Evolutionary conservation across 2,113 vertebrate species (phyloP).

Genomic region (Epinephelus moara): DNA sequence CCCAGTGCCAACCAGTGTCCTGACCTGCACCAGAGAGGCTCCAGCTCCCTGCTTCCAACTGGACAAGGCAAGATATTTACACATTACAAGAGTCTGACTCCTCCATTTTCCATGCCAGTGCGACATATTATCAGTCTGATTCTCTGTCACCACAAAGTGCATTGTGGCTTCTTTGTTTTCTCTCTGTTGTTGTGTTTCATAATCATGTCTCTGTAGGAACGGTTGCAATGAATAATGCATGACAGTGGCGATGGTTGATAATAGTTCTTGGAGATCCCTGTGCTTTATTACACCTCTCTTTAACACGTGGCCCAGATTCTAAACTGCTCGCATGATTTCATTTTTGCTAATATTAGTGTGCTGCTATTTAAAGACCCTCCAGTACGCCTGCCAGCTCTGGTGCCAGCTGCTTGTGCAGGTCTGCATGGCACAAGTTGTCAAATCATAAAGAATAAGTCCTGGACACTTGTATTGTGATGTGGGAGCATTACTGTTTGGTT

Average conservation of each 20-base stretch:
- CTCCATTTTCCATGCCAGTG: neutral
- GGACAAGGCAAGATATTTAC: constrained; percentile 69
- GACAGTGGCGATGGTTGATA: constrained; percentile 49
- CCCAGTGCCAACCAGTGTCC: constrained; percentile 65
- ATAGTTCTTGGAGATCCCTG: constrained; percentile 70
- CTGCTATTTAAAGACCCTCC: constrained; percentile 74
- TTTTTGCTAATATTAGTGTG: constrained; percentile 73
- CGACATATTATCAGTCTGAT: constrained; percentile 23
- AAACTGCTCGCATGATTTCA: constrained; percentile 59
- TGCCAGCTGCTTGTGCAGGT: constrained; percentile 52
- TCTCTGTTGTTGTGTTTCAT: constrained; percentile 46
- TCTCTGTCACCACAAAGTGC: constrained; percentile 9
- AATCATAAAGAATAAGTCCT: constrained; percentile 22
- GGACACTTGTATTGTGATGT: constrained; percentile 36
- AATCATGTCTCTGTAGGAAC: constrained; percentile 50
- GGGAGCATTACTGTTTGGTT: constrained; percentile 41
- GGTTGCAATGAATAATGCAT: constrained; percentile 77
- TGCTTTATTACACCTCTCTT: constrained; percentile 71
- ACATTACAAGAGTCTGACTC: neutral
- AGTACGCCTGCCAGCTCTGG: constrained; percentile 47
- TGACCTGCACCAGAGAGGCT: constrained; percentile 72
- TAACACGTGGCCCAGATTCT: constrained; percentile 80
- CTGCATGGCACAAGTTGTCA: constrained; percentile 37
- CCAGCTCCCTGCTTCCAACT: constrained; percentile 63
- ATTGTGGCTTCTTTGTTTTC: constrained; percentile 37